Evolutionary conservation across 2,888 invertebrate species (phyloP).

Genomic region (Nymphalis c-album): DNA sequence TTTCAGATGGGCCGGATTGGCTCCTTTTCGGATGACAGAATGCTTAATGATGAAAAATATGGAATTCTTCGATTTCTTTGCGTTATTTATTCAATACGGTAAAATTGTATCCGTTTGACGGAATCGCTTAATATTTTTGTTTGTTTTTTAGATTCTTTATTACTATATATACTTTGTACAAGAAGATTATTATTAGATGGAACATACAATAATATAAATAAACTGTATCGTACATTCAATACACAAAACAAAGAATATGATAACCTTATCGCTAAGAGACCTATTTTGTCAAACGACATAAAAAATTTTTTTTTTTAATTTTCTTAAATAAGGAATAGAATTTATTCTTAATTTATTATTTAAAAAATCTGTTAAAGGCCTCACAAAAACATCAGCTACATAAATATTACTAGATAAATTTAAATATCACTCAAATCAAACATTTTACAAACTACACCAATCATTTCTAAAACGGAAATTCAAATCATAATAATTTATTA

Average conservation of each 20-base stretch:
- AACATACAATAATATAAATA: no score
- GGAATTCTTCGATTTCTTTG: neutral
- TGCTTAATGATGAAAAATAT: neutral
- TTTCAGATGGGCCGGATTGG: conserved; percentile 6
- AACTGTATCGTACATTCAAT: no score
- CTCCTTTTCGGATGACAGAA: conserved; percentile 1
- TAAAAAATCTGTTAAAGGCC: no score
- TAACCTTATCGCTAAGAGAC: no score
- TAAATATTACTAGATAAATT: neutral
- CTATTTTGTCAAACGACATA: no score
- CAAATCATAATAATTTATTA: conserved; percentile 28
- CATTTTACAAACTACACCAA: conserved; percentile 9
- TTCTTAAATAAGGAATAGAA: no score
- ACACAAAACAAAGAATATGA: no score
- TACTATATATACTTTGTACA: neutral
- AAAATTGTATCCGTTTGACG: neutral
- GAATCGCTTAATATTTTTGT: neutral
- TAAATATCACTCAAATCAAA: neutral
- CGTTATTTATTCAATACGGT: neutral
- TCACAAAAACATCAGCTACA: neutral
- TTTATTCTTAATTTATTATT: no score
- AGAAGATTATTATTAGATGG: no score
- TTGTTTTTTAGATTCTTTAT: neutral
- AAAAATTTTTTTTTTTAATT: no score
- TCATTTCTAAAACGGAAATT: conserved; percentile 24